Conservation (phyloP, 2,888 invertebrate genomes). For the Drosophila paracracens region DNA sequence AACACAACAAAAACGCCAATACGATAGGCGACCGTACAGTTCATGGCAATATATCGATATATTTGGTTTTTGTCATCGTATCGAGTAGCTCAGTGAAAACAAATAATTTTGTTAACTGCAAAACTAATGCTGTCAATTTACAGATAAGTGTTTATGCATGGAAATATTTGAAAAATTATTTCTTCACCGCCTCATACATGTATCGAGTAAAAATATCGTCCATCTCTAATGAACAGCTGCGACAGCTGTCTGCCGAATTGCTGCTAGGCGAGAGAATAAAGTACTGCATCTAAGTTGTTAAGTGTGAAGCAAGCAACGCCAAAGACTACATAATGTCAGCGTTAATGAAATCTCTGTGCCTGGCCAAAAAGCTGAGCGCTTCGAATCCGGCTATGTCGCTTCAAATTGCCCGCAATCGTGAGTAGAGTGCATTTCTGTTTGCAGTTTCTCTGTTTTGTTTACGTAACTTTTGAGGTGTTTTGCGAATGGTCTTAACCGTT, state of each 20-base stretch:
- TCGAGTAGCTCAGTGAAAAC: too few relatives aligned
- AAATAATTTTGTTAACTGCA: neutral
- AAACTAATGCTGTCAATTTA: neutral
- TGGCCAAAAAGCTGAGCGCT: slow-evolving; percentile 74
- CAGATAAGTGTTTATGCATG: neutral
- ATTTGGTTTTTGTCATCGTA: neutral
- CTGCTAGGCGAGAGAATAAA: slow-evolving; percentile 35
- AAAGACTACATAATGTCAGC: slow-evolving; percentile 73
- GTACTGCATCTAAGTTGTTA: slow-evolving; percentile 23
- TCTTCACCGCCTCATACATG: too few relatives aligned
- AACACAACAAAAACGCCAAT: slow-evolving; percentile 52
- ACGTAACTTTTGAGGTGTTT: slow-evolving; percentile 78
- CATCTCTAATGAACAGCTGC: slow-evolving; percentile 52
- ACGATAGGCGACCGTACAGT: slow-evolving; percentile 33
- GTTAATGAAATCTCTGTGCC: slow-evolving; percentile 77
- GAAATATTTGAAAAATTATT: neutral
- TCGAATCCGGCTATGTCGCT: slow-evolving; percentile 70
- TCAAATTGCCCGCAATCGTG: slow-evolving; percentile 79
- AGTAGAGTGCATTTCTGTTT: slow-evolving; percentile 54
- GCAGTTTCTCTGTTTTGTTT: slow-evolving; percentile 68
- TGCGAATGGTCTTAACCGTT: slow-evolving; percentile 8
- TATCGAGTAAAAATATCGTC: slow-evolving; percentile 12
- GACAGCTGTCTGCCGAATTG: slow-evolving; percentile 41
- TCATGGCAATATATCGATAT: slow-evolving; percentile 32
- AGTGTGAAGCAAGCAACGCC: slow-evolving; percentile 23